Evolutionary conservation across 2,888 invertebrate species (phyloP), one percentile per base, ranked within the genome.

Genomic region (Nomada flava): DNA sequence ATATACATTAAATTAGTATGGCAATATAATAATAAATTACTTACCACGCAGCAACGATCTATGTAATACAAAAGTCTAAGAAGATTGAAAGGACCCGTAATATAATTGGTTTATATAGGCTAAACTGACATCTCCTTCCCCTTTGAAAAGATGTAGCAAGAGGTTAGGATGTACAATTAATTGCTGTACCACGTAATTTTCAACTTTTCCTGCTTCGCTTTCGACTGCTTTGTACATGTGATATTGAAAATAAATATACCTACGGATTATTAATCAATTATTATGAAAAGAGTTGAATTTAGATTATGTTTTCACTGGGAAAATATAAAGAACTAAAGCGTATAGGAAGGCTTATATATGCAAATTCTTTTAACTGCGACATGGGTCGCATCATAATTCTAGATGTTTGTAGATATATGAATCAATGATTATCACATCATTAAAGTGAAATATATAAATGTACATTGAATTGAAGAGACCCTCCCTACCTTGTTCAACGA

Each of bases 121-220:
- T 90, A 86, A 89, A 90, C 86, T 91, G 92, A 83, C 92, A 89
- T 90, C 89, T 90, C 84, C 88, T 89, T 81, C 81, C 84, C 80
- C 84, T 86, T 78, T 86, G 86, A 86, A 76, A 85, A 82, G 86
- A 86, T 84, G 83, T 88, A 82, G 87, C 88, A 74, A 80, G 89
- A 93, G 93, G 93, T 93, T 93, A 93, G 90, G 91, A 89, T 90
- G 91, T 90, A 89, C 89, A 91, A 93, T 91, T 88, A 91, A 93
- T 93, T 87, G 65, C 29, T 62, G 67, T 72, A 82, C 83, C 80
- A 73, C 63, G 80, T 78, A 83, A 83, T 87, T 81, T 73, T 76
- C 59, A 62, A 73, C 36, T 68, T 82, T 52, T 59, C 60, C 70
- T 67, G 70, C 70, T 70, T 75, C 79, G 72, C 59, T 77, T 79